Evolutionary conservation across 2,888 invertebrate genomes (phyloP), one percentile per base, ranked within the genome.

Genomic region (Melanargia galathea): DNA sequence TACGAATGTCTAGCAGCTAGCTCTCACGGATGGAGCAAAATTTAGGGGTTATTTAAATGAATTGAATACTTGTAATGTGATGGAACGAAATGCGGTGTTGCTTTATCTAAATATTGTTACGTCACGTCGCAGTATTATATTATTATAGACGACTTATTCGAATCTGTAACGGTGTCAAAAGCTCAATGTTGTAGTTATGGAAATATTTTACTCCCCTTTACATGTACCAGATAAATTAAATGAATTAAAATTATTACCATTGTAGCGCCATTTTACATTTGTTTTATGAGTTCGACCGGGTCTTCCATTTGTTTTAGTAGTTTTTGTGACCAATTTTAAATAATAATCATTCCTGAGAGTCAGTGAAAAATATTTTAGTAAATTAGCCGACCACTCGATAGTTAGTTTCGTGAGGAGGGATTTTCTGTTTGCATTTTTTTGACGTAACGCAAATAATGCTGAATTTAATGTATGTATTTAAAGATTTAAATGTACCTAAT

Each of bases 141-240:
- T n/a, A n/a, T n/a, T 26, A 76, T 82, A 84, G 79, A 82, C 70
- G 72, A 75, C 75, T 77, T 76, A 75, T 80, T 82, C 77, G 72
- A 79, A 79, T 79, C 74, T 78, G 75, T 78, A 74, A 77, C 75
- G 78, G 82, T 85, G 87, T 89, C 87, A 82, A 84, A 86, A 83
- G 87, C 88, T 88, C 89, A 87, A 89, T 83, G 75, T 79, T 76
- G 79, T 79, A 74, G 72, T 75, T 74, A 75, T 73, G 66, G n/a
- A 71, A 72, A 70, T 62, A 62, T 65, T 62, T 68, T 69, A 62
- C 45, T n/a, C n/a, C 65, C 58, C 55, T 65, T 51, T 65, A 65
- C 65, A 58, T 60, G 20, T 66, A 59, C 48, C 35, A 45, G 40
- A 63, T 55, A 63, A 55, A 58, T 35, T 33, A 20, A 20, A 43